Conservation (phyloP, 1,140 invertebrate species). For the Drosophila nigromelanica region DNA sequence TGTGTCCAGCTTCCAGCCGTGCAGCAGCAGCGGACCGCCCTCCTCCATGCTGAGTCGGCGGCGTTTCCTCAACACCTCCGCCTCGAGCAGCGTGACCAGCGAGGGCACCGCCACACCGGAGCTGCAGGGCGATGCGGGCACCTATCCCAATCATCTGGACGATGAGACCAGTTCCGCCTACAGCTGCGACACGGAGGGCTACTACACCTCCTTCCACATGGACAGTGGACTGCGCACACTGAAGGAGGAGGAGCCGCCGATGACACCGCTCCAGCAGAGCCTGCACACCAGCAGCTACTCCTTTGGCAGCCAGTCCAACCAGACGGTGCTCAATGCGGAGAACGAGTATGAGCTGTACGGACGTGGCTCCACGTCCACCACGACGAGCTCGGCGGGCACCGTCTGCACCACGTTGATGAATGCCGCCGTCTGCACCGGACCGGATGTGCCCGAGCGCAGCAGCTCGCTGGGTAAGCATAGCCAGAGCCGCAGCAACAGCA, state of each 20-base stretch:
- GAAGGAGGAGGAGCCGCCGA: slow-evolving; percentile 91
- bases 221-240: slow-evolving; percentile 95
- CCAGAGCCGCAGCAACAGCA: slow-evolving; percentile 57
- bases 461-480: slow-evolving; percentile 87
- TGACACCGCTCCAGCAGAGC: slow-evolving; percentile 87
- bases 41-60: slow-evolving; percentile 88
- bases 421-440: slow-evolving; percentile 81
- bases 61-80: slow-evolving; percentile 89
- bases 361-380: slow-evolving; percentile 94
- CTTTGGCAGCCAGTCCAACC: slow-evolving; percentile 84
- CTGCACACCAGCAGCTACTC: slow-evolving; percentile 86
- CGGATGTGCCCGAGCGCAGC: slow-evolving; percentile 90
- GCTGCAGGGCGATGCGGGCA: slow-evolving; percentile 87
- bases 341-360: slow-evolving; percentile 95
- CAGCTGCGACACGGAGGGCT: slow-evolving; percentile 98
- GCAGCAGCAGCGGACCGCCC: slow-evolving; percentile 86
- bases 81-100: slow-evolving; percentile 92
- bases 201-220: slow-evolving; percentile 98
- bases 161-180: slow-evolving; percentile 97
- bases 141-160: slow-evolving; percentile 86
- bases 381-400: slow-evolving; percentile 94
- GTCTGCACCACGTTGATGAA: slow-evolving; percentile 91
- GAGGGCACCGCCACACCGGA: slow-evolving; percentile 94
- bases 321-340: slow-evolving; percentile 88
- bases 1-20: slow-evolving; percentile 86